Conservation (phyloP, 2,888 invertebrate species). For the Leucania comma region DNA sequence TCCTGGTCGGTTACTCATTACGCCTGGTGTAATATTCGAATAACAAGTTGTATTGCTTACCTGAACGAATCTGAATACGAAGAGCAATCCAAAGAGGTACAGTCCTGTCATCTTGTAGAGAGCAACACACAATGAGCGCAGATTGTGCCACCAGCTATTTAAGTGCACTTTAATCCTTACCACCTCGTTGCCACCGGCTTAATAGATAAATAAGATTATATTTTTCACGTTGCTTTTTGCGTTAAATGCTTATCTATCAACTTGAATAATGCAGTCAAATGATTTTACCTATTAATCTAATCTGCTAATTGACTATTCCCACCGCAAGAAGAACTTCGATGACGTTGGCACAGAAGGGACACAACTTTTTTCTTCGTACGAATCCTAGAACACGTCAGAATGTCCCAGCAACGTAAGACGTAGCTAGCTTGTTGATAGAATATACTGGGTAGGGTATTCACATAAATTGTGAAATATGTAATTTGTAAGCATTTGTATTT, state of each 20-base stretch:
- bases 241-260: constrained; percentile 12
- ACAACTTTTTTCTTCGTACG: no score
- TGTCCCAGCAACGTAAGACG: no score
- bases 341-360: no score
- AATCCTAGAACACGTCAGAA: no score
- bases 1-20: no score
- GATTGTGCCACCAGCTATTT: neutral
- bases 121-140: neutral
- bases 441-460: no score
- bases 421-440: no score
- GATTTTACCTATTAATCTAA: neutral
- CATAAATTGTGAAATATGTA: no score
- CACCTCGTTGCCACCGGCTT: constrained; percentile 19
- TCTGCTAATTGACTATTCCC: neutral
- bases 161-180: constrained; percentile 9
- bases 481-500: no score
- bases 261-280: neutral
- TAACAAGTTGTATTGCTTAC: constrained; percentile 10
- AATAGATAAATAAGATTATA: constrained; percentile 38
- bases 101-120: constrained; percentile 28
- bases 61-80: constrained; percentile 29
- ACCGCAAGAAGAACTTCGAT: no score
- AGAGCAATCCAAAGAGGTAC: constrained; percentile 12
- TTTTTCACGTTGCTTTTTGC: constrained; percentile 11
- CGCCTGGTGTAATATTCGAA: no score